Percentiles rank a stretch among this genome's conserved stretches.
Conservation (phyloP, 2,113 vertebrate genomes). For the Hippoglossus stenolepis region DNA sequence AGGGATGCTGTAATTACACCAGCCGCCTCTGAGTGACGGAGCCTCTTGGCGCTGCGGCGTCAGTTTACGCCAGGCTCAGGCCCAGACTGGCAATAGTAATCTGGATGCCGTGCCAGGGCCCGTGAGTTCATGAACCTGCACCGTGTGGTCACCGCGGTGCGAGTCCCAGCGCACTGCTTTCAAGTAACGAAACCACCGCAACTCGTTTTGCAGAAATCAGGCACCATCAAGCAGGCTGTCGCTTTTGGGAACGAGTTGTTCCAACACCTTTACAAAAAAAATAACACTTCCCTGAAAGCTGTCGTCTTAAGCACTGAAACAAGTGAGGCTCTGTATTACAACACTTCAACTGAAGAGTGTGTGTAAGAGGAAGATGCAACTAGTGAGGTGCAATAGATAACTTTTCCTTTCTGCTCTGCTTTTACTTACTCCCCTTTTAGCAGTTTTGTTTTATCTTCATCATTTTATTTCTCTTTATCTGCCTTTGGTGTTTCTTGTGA, state of each 20-base stretch:
- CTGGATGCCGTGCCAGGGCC: background rate
- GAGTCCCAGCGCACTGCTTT: background rate
- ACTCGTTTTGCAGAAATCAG: too few relatives aligned
- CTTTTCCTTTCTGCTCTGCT: too few relatives aligned
- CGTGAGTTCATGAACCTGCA: slow-evolving; percentile 27
- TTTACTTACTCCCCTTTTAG: too few relatives aligned
- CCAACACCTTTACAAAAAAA: background rate
- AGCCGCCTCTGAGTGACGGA: slow-evolving; percentile 39
- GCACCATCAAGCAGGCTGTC: too few relatives aligned
- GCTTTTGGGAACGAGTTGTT: too few relatives aligned
- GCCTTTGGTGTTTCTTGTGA: too few relatives aligned
- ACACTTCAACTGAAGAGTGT: background rate
- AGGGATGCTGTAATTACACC: slow-evolving; percentile 68
- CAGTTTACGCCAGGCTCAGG: slow-evolving; percentile 45
- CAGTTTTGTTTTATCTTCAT: too few relatives aligned
- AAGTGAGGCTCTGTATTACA: background rate
- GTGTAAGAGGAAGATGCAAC: too few relatives aligned
- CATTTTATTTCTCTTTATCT: too few relatives aligned
- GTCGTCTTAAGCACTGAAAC: background rate
- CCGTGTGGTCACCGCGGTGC: background rate
- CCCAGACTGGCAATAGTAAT: slow-evolving; percentile 11
- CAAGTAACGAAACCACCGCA: background rate
- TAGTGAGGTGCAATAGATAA: too few relatives aligned
- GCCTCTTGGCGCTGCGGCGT: slow-evolving; percentile 49
- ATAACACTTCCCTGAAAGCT: background rate